Evolutionary conservation across 2,797 vertebrate species (phyloP).

Genomic region (Pseudomugil gertrudae): DNA sequence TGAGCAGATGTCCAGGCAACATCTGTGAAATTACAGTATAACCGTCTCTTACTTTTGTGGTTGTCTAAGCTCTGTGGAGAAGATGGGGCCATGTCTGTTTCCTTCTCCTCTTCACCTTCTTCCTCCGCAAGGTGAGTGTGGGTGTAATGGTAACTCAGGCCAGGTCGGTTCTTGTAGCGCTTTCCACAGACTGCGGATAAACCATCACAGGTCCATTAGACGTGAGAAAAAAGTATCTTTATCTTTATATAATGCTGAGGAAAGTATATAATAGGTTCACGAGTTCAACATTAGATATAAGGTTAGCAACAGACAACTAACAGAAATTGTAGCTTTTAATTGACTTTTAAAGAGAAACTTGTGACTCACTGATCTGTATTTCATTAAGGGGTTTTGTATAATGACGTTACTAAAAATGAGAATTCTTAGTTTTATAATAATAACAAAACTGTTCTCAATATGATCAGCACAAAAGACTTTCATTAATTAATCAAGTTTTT

Average conservation of each 20-base stretch:
- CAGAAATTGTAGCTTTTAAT: background rate
- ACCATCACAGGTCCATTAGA: conserved; percentile 32
- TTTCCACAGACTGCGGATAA: conserved; percentile 90
- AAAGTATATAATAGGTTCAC: background rate
- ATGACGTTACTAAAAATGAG: background rate
- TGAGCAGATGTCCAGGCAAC: background rate
- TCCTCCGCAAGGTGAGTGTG: conserved; percentile 97
- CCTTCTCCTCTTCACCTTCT: conserved; percentile 93
- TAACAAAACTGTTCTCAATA: background rate
- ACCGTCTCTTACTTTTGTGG: conserved; percentile 89
- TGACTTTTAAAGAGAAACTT: background rate
- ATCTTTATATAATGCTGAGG: background rate
- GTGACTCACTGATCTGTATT: background rate
- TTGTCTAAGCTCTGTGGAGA: conserved; percentile 87
- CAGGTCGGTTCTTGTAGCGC: conserved; percentile 97
- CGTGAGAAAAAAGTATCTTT: background rate
- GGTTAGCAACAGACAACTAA: background rate
- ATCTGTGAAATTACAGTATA: background rate
- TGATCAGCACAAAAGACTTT: background rate
- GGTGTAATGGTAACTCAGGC: conserved; percentile 96
- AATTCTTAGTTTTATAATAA: background rate
- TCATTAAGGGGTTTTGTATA: background rate
- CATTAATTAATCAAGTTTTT: background rate
- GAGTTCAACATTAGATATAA: background rate
- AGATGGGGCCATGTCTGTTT: conserved; percentile 86